A percentile compares a stretch with the other conserved stretches of the same genome.
Evolutionary conservation across 2,888 invertebrate genomes (phyloP).

Genomic region (Phlogophora meticulosa): DNA sequence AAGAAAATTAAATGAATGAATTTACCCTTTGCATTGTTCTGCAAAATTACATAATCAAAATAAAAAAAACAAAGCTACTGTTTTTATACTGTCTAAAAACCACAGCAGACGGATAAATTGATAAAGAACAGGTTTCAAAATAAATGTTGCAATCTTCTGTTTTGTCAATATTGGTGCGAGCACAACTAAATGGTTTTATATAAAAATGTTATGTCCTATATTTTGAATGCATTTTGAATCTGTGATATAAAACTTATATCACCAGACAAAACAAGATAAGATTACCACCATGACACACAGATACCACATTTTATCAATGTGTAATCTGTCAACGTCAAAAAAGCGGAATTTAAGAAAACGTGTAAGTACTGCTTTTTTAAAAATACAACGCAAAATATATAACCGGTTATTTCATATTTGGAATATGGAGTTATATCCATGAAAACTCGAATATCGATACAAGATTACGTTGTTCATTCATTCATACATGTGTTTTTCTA

Average conservation of each 20-base stretch:
- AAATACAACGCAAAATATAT: too few relatives aligned
- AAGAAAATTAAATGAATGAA: conserved; percentile 15
- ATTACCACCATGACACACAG: conserved; percentile 49
- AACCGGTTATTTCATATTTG: neutral
- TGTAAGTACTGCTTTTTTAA: neutral
- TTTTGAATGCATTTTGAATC: conserved; percentile 37
- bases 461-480: conserved; percentile 25
- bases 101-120: neutral
- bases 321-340: conserved; percentile 52
- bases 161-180: conserved; percentile 7
- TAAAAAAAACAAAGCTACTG: conserved; percentile 2
- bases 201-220: conserved; percentile 24
- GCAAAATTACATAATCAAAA: neutral
- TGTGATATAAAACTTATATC: conserved; percentile 34
- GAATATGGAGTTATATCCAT: neutral
- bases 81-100: conserved; percentile 7
- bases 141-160: conserved; percentile 10
- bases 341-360: neutral
- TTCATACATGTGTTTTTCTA: conserved; percentile 47
- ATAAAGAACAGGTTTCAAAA: conserved; percentile 8
- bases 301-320: conserved; percentile 39
- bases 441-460: neutral
- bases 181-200: conserved; percentile 11
- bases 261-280: conserved; percentile 35
- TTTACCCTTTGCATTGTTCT: conserved; percentile 9